phyloP scores from a whole-genome alignment of 2,888 invertebrate species.

The Cylloceria caligata region DNA sequence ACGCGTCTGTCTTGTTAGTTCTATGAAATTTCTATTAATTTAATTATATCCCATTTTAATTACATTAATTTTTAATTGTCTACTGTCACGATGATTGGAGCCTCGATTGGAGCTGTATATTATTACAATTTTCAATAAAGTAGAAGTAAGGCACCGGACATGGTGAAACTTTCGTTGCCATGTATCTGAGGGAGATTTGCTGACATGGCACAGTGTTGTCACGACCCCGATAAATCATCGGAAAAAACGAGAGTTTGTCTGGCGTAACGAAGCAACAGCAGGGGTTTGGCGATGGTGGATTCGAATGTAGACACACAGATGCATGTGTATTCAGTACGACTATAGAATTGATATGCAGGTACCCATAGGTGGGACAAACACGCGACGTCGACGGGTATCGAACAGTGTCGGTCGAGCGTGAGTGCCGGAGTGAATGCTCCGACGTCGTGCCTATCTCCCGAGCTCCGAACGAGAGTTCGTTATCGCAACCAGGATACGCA shows the following conservation, averaged over 20 bases:
- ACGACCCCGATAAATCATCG: slow-evolving; percentile 57
- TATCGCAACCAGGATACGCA: slow-evolving; percentile 37
- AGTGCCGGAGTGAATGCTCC: neutral
- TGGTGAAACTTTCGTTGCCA: slow-evolving; percentile 32
- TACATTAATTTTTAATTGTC: neutral
- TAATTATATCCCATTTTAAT: neutral
- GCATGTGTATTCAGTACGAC: neutral
- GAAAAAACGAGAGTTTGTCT: slow-evolving; percentile 35
- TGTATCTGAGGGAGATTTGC: slow-evolving; percentile 28
- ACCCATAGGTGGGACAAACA: slow-evolving; percentile 13
- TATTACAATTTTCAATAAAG: neutral
- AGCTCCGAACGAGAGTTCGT: slow-evolving; percentile 24
- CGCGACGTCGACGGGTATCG: slow-evolving; percentile 19
- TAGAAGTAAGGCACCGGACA: slow-evolving; percentile 1
- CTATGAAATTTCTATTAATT: too few relatives aligned
- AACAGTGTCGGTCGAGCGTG: slow-evolving; percentile 16
- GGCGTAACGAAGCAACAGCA: slow-evolving; percentile 50
- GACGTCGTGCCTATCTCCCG: slow-evolving; percentile 7
- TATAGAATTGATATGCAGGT: slow-evolving; percentile 10
- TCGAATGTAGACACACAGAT: slow-evolving; percentile 16
- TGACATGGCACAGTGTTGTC: slow-evolving; percentile 50
- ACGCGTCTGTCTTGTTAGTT: too few relatives aligned
- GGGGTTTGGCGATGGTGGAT: slow-evolving; percentile 16
- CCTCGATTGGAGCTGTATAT: neutral
- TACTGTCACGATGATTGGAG: neutral